Evolutionary conservation across 2,797 vertebrate species (phyloP).

Genomic region (Eleutherodactylus coqui): DNA sequence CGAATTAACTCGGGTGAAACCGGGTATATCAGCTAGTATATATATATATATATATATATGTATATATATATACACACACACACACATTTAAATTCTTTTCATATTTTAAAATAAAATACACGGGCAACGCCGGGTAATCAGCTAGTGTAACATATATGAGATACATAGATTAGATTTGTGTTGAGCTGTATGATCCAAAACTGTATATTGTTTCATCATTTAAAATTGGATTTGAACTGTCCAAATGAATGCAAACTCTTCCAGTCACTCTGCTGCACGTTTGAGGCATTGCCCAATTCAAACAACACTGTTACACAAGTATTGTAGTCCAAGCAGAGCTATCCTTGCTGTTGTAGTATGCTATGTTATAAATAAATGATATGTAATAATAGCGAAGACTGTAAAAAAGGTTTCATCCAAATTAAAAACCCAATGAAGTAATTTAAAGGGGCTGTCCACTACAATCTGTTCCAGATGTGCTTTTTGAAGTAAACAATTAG

Average conservation of each 20-base stretch:
- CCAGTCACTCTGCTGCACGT: background rate
- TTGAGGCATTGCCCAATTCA: background rate
- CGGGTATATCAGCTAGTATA: no score
- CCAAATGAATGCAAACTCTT: background rate
- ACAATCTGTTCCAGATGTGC: no score
- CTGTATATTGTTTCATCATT: no score
- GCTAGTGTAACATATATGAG: no score
- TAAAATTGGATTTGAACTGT: background rate
- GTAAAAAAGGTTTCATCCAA: background rate
- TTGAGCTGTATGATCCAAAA: no score
- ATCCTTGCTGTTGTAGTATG: background rate
- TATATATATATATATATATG: no score
- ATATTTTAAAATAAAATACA: no score
- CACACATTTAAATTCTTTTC: no score
- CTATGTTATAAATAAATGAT: background rate
- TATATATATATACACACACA: no score
- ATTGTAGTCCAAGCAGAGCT: background rate
- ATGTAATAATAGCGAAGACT: background rate
- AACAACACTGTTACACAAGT: background rate
- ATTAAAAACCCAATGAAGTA: background rate
- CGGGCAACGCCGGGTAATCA: no score
- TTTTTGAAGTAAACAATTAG: background rate
- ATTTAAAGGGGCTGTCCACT: background rate
- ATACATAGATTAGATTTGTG: no score
- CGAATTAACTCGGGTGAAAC: no score